Evolutionary conservation across 2,888 invertebrate species (phyloP), one percentile per base, ranked within the genome.

Genomic region (Cephus rjabovi): DNA sequence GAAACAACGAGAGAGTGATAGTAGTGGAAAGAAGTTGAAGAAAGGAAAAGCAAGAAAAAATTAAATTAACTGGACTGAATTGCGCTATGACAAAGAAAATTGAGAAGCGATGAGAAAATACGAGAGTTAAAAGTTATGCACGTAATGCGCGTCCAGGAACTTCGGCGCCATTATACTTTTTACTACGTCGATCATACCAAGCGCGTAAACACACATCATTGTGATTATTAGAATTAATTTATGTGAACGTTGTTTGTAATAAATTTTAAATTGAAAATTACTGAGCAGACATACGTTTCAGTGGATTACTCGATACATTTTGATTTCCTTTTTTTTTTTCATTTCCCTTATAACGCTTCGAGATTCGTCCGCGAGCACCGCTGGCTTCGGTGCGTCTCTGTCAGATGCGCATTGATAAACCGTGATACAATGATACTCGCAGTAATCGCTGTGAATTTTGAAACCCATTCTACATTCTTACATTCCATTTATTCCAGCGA

Each of bases 221-320:
- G 85, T 86, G 85, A 86, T 83, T 86, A 84, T 77, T 83, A 83
- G 81, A 78, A 79, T 73, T 81, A 82, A 87, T 83, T 86, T 83
- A 85, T 85, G 84, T 82, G 81, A 82, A 86, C 81, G 76, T 81
- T 86, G 84, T 87, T 87, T 87, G 82, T 86, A 87, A 86, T 87
- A 86, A 87, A 87, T 79, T 85, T 77, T 73, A 79, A 56, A 77
- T 69, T 76, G 83, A 86, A 85, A 70, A 69, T 69, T 56, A 40
- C 6, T 15, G 15, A 40, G 40, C 6, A 40, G 6, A 6, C 15
- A 15, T 15, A 15, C 15, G 40, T 40, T 40, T 40, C 4, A 0
- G 15, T 15, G 4, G 0, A 0, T 6, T 15, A 0, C 40, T 40
- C 15, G 15, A 15, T 40, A 2, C 15, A 40, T 40, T 40, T 40